A percentile compares a stretch with the other conserved stretches of the same genome.
Evolutionary conservation across 1,140 invertebrate genomes (phyloP).

Genomic region (Leptestheria dahalacensis): DNA sequence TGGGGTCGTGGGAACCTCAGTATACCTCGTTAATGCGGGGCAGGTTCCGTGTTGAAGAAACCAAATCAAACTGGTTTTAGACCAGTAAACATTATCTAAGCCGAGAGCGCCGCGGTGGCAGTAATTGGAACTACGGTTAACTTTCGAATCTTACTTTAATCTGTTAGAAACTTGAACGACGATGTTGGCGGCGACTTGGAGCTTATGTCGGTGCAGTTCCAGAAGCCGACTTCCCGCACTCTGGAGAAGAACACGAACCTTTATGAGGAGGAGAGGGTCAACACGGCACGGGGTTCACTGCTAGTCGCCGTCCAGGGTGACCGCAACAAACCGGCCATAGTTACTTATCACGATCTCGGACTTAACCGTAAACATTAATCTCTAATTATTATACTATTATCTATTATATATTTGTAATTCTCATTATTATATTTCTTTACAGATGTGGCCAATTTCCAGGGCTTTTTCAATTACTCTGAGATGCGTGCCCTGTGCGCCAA

Average conservation of each 20-base stretch:
- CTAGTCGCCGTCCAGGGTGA: conserved; percentile 84
- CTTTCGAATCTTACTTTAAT: no score
- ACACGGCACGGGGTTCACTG: conserved; percentile 72
- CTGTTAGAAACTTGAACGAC: no score
- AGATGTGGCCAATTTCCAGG: conserved; percentile 88
- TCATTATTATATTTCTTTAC: conserved; percentile 19
- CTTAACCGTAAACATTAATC: conserved; percentile 62
- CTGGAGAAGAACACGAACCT: conserved; percentile 42
- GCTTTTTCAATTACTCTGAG: conserved; percentile 94
- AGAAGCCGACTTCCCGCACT: conserved; percentile 54
- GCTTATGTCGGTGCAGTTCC: conserved; percentile 77
- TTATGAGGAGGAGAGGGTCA: conserved; percentile 53
- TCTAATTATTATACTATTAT: background rate
- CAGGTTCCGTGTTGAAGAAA: no score
- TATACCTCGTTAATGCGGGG: no score
- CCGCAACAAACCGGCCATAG: conserved; percentile 72
- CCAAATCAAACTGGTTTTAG: no score
- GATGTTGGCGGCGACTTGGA: conserved; percentile 90
- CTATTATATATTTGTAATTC: conserved; percentile 9
- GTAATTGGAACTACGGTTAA: no score
- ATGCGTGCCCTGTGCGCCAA: conserved; percentile 87
- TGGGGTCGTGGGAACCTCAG: no score
- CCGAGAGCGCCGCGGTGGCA: no score
- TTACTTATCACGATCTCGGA: conserved; percentile 94
- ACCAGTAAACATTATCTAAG: no score